Conservation (phyloP, 2,888 invertebrate genomes). For the Clunio marinus region DNA sequence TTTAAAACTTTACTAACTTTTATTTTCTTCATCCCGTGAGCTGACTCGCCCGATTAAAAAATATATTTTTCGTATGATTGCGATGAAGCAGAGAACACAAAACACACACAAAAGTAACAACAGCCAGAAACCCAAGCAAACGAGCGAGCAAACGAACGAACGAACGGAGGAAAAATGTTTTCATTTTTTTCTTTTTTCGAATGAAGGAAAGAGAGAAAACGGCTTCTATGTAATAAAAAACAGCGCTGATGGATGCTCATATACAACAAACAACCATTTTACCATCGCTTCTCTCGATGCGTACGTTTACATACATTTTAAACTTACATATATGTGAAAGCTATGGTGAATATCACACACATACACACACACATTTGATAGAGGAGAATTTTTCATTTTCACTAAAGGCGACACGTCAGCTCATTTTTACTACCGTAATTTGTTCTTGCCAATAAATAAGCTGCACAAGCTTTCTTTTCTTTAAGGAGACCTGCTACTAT, state of each 20-base stretch:
- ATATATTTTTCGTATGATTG: not conserved
- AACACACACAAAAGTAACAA: not conserved
- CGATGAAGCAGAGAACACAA: not conserved
- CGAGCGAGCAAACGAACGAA: not conserved
- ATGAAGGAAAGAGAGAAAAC: not conserved
- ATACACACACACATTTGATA: not conserved
- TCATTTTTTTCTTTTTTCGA: too few relatives aligned
- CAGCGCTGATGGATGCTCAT: not conserved
- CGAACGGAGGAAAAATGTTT: too few relatives aligned
- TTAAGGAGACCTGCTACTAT: not conserved
- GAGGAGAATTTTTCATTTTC: not conserved
- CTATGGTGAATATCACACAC: not conserved
- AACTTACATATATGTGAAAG: not conserved
- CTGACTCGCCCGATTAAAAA: not conserved
- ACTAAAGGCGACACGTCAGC: not conserved
- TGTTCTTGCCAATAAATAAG: not conserved
- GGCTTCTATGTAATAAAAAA: not conserved
- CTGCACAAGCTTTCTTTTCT: not conserved
- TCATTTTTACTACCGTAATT: not conserved
- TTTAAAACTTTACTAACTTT: slow-evolving; percentile 32
- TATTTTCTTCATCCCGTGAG: slow-evolving; percentile 30
- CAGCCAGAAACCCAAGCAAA: not conserved
- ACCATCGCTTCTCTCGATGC: not conserved
- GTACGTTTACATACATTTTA: not conserved
- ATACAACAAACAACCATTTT: not conserved